Base-by-base conservation (phyloP, 2,113 vertebrate species). In the Cebidichthys violaceus region DNA sequence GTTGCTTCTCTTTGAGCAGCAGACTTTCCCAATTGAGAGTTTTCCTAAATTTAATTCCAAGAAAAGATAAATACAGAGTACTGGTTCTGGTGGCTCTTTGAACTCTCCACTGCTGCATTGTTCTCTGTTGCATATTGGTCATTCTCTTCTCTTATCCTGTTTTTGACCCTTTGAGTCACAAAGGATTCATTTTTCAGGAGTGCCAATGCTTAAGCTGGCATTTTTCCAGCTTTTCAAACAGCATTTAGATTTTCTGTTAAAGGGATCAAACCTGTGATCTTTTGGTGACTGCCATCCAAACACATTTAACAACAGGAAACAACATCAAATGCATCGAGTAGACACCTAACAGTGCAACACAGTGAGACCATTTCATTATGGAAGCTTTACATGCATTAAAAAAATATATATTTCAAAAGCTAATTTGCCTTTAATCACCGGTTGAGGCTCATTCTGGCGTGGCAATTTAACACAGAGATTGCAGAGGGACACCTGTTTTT, bases 371-470 rank as follows among this genome's bases (percentile, higher is more conserved):
- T 77, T 77, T 72, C 76, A 81, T 70, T 69, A 85, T 11, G 9
- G 37, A 67, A 80, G 62, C 66, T 82, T 76, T 77, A 83, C 89
- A 73, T 43, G 33, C 64, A 70, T 7, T 13, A 50, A 10, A 57
- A 76, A 50, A 37, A 33, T 33, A 33, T 33, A 50, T 55, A 75
- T 86, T 88, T 81, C 22, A 81, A 83, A 88, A 78, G 70, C 70
- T 79, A 89, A 89, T 91, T 85, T 82, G 50, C 61, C 67, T 84
- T 65, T 82, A 89, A 91, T 88, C 52, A 86, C 64, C 37, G n/a
- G 65, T 55, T 80, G 76, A 84, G 47, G 70, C 88, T 87, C 68
- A 83, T 78, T 77, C 70, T 52, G 13, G 73, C 66, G 67, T 59
- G 10, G 84, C 72, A 88, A 85, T 89, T 82, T 82, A 86, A 70